Evolutionary conservation across 1,140 invertebrate species (phyloP), one percentile per base, ranked within the genome.

Genomic region (Drosophila suzukii): DNA sequence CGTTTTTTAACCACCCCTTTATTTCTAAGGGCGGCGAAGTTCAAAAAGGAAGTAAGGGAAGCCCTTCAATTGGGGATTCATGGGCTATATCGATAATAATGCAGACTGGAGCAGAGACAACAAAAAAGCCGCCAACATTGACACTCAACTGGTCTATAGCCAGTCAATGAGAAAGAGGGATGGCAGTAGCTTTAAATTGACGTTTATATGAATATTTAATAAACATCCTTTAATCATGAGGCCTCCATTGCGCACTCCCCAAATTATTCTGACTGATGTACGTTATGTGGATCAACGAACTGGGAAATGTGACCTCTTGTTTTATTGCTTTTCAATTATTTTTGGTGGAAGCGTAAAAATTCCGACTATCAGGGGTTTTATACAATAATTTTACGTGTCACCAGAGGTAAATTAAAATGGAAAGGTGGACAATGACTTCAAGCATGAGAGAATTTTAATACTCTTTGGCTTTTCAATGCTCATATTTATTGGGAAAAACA

Each of bases 201-300:
- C 88, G 91, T 91, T 91, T 88, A 91, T 81, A 91, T 91, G 82
- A 91, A 91, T 91, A 91, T 88, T 91, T 91, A 91, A 91, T 91
- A 68, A 60, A 81, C 82, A 91, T 91, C 80, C 88, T 91, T 91
- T 91, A 91, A 91, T 91, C 82, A 91, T 78, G 68, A 72, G 55
- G 32, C 76, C 17, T 38, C 13, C 56, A 24, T 32, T 30, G 38
- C 24, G 32, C 27, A 38, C 20, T 10, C 65, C 43, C 44, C 17
- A 57, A 49, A 71, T 57, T 68, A 65, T 68, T 63, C 47, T 15
- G 17, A 41, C 63, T 36, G 50, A 68, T 34, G 43, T 17, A 36
- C 32, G 44, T 41, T 38, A n/a, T 24, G 32, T n/a, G 55, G 34
- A 54, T 34, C 34, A 15, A 49, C 11, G 15, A 27, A 53, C 27